Base-by-base conservation (phyloP, 2,113 vertebrate genomes). In the Bungarus multicinctus region DNA sequence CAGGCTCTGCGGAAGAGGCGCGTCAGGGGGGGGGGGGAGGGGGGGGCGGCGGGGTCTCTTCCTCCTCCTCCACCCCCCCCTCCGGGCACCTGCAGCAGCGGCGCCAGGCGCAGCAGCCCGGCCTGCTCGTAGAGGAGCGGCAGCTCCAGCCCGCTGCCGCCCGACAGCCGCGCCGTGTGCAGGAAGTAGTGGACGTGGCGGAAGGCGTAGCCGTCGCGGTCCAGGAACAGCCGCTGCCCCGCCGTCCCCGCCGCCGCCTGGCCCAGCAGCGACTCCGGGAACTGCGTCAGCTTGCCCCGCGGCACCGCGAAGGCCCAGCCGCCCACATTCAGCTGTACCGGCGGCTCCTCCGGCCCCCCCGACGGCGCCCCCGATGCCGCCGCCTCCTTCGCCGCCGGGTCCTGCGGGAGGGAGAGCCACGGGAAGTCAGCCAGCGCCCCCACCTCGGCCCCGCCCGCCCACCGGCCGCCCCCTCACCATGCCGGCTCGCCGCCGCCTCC, bases 241-340 rank as follows among this genome's bases (percentile, higher is more conserved):
- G 60, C 45, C 58, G 45, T 11, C 39, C 43, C 88, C 39, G 16
- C 81, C 12, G 95, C 96, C 94, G 96, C 96, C 95, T 96, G 97
- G 96, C 97, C 97, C 12, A 97, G 27, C 16, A 97, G 58, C 0
- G 97, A 98, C 52, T 97, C 96, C 14, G 96, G 96, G 89, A 97
- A 97, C 43, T 94, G 95, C 93, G 95, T 45, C 0, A 97, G 89
- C 94, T 97, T 94, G 92, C 89, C 96, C 94, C 94, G 90, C 14
- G 96, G 96, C 91, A 97, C 92, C 1, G 97, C 97, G 94, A 98
- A 97, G 94, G 96, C 93, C 95, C 97, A 98, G 25, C 96, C 96
- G 1, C 97, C 95, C 0, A 97, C 95, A 7, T 96, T 97, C 92
- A 98, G 95, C 91, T 96, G 54, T 92, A 96, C 92, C 10, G 94